Conservation (phyloP, 2,888 invertebrate species). For the Tribolium freemani region DNA sequence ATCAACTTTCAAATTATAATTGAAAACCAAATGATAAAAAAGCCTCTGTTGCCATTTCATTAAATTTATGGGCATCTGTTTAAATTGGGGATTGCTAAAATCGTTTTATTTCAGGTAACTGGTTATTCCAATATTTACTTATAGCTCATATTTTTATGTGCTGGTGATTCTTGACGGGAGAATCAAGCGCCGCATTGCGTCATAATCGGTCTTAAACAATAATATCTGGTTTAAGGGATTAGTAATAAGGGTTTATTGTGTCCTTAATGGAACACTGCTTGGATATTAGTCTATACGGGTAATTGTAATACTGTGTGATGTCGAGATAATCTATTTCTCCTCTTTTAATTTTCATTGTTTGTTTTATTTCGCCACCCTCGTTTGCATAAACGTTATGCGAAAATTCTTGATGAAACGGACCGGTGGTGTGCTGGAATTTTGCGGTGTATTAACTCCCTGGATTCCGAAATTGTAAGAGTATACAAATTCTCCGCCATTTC, state of each 20-base stretch:
- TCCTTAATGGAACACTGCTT: background rate
- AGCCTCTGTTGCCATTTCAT: constrained; percentile 19
- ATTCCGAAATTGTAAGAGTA: constrained; percentile 10
- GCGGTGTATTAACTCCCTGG: constrained; percentile 13
- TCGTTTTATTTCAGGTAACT: constrained; percentile 26
- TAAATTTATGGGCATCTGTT: constrained; percentile 29
- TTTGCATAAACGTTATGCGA: constrained; percentile 10
- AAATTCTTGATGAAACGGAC: constrained; percentile 10
- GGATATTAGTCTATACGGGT: constrained; percentile 15
- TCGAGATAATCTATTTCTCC: background rate
- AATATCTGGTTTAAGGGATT: constrained; percentile 16
- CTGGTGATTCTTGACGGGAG: background rate
- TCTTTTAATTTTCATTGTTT: constrained; percentile 10
- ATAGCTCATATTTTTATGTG: background rate
- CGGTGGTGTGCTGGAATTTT: constrained; percentile 11
- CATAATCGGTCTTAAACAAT: constrained; percentile 2
- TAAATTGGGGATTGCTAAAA: constrained; percentile 24
- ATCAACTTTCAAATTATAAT: constrained; percentile 15
- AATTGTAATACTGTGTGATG: background rate
- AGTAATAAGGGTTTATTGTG: constrained; percentile 23
- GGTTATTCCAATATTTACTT: constrained; percentile 23
- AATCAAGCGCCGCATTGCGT: background rate
- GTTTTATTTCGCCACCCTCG: constrained; percentile 3
- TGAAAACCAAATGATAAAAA: constrained; percentile 30
- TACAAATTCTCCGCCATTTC: constrained; percentile 9